A percentile compares a stretch with the other conserved stretches of the same genome.
Evolutionary conservation across 1,140 invertebrate species (phyloP).

Genomic region (Globodera ellingtonae): DNA sequence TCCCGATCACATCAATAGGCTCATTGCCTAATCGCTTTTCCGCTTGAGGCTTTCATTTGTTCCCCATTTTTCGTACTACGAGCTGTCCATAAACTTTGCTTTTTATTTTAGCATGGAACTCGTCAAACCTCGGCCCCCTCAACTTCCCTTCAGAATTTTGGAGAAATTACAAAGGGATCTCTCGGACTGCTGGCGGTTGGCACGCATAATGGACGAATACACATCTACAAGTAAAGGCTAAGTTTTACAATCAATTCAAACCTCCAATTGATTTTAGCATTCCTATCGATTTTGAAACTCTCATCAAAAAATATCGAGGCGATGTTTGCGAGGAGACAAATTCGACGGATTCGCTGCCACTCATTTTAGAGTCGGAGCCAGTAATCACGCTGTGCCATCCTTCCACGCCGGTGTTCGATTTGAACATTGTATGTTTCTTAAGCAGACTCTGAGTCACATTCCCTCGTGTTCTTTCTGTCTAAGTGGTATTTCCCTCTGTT

Average conservation of each 20-base stretch:
- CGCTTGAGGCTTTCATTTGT: background rate
- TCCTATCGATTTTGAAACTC: slow-evolving; percentile 15
- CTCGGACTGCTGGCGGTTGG: slow-evolving; percentile 2
- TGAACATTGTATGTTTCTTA: slow-evolving; percentile 6
- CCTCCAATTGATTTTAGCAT: slow-evolving; percentile 6
- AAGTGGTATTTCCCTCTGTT: background rate
- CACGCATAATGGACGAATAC: slow-evolving; percentile 10
- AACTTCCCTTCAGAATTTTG: background rate
- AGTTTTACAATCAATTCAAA: background rate
- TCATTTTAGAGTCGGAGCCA: slow-evolving; percentile 6
- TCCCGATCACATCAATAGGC: background rate
- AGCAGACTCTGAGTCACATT: background rate
- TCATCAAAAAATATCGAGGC: background rate
- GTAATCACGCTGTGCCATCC: slow-evolving; percentile 17
- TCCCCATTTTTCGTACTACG: background rate
- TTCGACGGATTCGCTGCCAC: slow-evolving; percentile 6
- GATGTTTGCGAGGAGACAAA: background rate
- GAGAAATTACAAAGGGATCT: background rate
- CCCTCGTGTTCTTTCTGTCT: background rate
- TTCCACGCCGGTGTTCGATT: background rate
- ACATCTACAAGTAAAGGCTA: slow-evolving; percentile 10
- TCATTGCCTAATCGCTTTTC: background rate
- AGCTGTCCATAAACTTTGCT: too few species aligned
- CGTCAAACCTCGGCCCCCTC: background rate
- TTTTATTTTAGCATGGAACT: background rate